Conservation (phyloP, 1,140 invertebrate genomes). For the Zophobas morio region DNA sequence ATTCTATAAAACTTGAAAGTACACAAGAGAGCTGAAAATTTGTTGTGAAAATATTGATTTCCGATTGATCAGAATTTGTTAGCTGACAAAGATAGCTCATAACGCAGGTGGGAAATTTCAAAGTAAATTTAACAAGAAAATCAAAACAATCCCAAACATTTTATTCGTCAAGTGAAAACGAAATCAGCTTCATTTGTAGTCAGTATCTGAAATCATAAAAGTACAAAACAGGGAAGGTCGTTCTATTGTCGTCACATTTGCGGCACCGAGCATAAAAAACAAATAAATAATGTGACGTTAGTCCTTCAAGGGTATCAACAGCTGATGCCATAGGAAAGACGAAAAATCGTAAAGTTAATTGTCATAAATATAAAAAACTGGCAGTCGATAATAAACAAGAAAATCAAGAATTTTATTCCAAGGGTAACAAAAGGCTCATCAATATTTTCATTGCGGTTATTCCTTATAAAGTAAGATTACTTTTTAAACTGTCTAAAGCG, state of each 20-base stretch:
- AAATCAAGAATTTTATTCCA: neutral
- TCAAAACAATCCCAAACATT: neutral
- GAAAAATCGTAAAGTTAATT: slow-evolving; percentile 7
- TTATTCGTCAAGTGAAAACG: slow-evolving; percentile 9
- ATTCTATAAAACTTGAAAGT: neutral
- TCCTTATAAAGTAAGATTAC: neutral
- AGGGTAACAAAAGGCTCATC: neutral
- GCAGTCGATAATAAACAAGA: neutral
- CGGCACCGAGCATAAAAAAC: slow-evolving; percentile 1
- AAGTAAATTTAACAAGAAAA: neutral
- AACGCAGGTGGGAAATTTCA: neutral
- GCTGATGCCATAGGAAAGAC: slow-evolving; percentile 8
- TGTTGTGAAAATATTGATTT: neutral
- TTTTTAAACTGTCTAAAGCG: slow-evolving; percentile 4
- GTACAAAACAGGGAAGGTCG: neutral
- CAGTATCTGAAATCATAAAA: slow-evolving; percentile 24
- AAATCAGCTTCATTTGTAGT: slow-evolving; percentile 17
- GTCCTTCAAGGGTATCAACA: neutral
- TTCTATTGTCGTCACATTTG: slow-evolving; percentile 17
- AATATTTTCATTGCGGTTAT: neutral
- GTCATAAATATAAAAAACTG: slow-evolving; percentile 1
- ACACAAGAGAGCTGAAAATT: neutral
- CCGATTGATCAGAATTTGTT: too few species aligned
- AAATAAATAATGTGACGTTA: slow-evolving; percentile 2
- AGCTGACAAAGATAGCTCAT: too few species aligned